Evolutionary conservation across 1,140 invertebrate species (phyloP), one percentile per base, ranked within the genome.

Genomic region (Onthophagus taurus): DNA sequence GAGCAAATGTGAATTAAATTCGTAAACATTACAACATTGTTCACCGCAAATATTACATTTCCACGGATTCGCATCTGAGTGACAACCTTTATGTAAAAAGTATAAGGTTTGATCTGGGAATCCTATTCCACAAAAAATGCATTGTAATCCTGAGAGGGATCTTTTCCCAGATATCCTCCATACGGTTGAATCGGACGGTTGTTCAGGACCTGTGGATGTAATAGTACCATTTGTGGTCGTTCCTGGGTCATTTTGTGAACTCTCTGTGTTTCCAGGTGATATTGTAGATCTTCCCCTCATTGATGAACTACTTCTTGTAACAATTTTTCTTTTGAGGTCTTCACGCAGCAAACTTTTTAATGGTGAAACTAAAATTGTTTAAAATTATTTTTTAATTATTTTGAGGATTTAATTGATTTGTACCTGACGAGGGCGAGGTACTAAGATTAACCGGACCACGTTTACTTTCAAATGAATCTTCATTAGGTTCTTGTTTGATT

Each of bases 1-100:
- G 46, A 94, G 72, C 60, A 95, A 75, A 77, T 97, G 94, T 50
- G 90, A 89, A 71, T 94, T 93, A 70, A 97, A 97, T 67, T 95
- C 89, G 67, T 96, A 95, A 21, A 93, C 81, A 60, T 94, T 92
- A 59, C 79, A 83, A 65, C 89, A 93, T 57, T 85, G 80, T 66
- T 92, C 86, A 18, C 91, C 91, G 66, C 94, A 97, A 52, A 96
- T 89, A 71, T 97, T 97, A 68, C 94, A 97, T 66, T 92, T 92
- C 90, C 91, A 97, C 0, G 93, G 92, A 71, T 96, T 93, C 48
- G 89, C 86, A 54, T 95, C 88, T 50, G 89, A 92, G 71, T 97
- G 94, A 63, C 94, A 89, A 48, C 92, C 92, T 72, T 95, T 96
- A 72, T 97, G 94, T 35, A 97, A 74, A 68, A 96, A 92, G 69